These are phyloP conservation scores for Perodicticus potto DNA, from an alignment of 2,797 vertebrate genomes.

Conservation along the genomic window DNA sequence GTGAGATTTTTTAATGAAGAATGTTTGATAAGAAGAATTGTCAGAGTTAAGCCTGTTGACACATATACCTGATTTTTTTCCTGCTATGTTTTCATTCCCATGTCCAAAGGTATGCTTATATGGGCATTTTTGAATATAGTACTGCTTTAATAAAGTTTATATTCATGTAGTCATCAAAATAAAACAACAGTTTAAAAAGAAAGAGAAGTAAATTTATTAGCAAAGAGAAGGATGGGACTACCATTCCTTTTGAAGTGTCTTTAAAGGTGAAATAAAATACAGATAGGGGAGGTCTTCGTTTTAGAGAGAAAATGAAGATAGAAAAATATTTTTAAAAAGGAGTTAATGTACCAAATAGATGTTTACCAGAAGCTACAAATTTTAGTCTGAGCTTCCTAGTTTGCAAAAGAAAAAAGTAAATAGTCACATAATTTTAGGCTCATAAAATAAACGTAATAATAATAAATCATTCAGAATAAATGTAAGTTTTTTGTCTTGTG, in stretches of 20 bases:
- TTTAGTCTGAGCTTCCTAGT: background rate
- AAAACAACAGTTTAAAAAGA: slow-evolving; percentile 18
- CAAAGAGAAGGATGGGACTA: slow-evolving; percentile 25
- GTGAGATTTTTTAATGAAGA: slow-evolving; percentile 80
- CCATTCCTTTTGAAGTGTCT: background rate
- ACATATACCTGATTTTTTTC: slow-evolving; percentile 44
- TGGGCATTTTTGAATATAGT: slow-evolving; percentile 27
- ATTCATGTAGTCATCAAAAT: slow-evolving; percentile 46
- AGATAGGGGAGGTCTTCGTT: background rate
- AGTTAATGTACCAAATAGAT: background rate
- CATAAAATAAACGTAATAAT: slow-evolving; percentile 32
- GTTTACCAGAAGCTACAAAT: background rate
- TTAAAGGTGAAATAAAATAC: slow-evolving; percentile 49
- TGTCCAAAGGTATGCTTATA: slow-evolving; percentile 35
- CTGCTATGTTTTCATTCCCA: slow-evolving; percentile 61
- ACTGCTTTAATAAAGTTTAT: slow-evolving; percentile 30
- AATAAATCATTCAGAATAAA: background rate
- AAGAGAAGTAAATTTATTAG: background rate
- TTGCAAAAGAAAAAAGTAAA: background rate
- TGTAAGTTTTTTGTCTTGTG: background rate
- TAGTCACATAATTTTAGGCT: background rate
- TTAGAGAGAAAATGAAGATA: background rate
- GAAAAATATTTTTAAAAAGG: background rate
- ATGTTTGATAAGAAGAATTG: slow-evolving; percentile 65
- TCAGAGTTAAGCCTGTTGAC: slow-evolving; percentile 64